Evolutionary conservation across 2,797 vertebrate species (phyloP).

Genomic region (Gallirallus australis): DNA sequence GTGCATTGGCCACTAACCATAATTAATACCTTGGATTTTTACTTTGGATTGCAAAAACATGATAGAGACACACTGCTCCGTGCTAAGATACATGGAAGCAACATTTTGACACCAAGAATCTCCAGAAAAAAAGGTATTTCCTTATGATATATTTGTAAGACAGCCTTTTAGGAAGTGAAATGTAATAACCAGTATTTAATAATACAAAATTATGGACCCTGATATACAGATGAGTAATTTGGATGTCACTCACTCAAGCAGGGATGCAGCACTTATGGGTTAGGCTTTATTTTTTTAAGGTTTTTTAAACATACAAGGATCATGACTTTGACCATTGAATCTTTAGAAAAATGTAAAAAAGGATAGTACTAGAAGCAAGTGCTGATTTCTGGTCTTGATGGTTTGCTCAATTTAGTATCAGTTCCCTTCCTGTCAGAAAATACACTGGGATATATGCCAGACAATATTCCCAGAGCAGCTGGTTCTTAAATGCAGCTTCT

Average conservation of each 20-base stretch:
- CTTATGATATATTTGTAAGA: too few relatives aligned
- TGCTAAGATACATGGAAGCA: too few relatives aligned
- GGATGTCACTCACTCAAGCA: background rate
- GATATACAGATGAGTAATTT: background rate
- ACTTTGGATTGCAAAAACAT: too few relatives aligned
- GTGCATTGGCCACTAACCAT: too few relatives aligned
- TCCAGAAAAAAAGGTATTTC: too few relatives aligned
- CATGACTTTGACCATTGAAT: background rate
- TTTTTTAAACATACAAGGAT: background rate
- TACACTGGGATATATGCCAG: background rate
- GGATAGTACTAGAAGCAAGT: background rate
- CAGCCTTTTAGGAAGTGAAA: too few relatives aligned
- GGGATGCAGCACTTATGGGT: background rate
- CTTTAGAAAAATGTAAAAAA: background rate
- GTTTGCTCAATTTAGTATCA: background rate
- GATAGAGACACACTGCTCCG: too few relatives aligned
- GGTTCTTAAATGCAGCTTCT: background rate
- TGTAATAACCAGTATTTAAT: too few relatives aligned
- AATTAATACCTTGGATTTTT: too few relatives aligned
- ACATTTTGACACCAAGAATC: too few relatives aligned
- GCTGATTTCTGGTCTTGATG: background rate
- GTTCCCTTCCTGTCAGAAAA: background rate
- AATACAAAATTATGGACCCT: too few relatives aligned
- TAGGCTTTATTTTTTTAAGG: background rate
- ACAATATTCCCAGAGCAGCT: background rate